These are phyloP conservation scores for Patella ulyssiponensis DNA, from an alignment of 2,888 invertebrate genomes.

Conservation along the genomic window DNA sequence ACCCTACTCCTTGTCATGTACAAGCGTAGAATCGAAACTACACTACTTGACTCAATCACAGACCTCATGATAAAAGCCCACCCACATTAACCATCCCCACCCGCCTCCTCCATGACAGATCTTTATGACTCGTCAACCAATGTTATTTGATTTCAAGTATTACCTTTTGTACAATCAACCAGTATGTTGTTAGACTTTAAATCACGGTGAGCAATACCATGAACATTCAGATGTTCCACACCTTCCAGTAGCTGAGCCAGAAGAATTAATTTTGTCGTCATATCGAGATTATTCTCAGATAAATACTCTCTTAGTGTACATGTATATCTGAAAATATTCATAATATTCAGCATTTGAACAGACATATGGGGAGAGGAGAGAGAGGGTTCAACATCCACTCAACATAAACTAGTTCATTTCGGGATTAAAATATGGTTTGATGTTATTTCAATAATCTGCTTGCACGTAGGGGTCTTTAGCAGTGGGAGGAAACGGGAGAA, in stretches of 20 bases:
- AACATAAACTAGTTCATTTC: no score
- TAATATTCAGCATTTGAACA: background rate
- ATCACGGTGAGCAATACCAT: constrained; percentile 74
- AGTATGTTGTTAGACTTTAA: constrained; percentile 83
- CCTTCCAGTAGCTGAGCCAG: constrained; percentile 76
- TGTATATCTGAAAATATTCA: constrained; percentile 42
- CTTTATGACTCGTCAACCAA: constrained; percentile 36
- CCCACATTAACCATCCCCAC: background rate
- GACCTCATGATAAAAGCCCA: no score
- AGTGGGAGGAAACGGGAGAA: no score
- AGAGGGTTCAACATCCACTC: no score
- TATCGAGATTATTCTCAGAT: constrained; percentile 31
- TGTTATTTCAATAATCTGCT: no score
- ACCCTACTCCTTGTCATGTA: no score
- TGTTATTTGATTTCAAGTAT: no score
- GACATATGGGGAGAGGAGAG: no score
- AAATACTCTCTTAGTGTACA: constrained; percentile 50
- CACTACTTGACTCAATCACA: background rate
- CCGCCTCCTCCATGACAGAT: constrained; percentile 46
- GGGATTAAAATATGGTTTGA: no score
- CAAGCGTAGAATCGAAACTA: no score
- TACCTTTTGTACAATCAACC: constrained; percentile 65
- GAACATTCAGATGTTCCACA: constrained; percentile 81
- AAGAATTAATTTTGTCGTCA: constrained; percentile 73
- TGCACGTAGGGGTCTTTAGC: no score